Base-by-base conservation (phyloP, 1,140 invertebrate genomes). In the Drosophila serrata region DNA sequence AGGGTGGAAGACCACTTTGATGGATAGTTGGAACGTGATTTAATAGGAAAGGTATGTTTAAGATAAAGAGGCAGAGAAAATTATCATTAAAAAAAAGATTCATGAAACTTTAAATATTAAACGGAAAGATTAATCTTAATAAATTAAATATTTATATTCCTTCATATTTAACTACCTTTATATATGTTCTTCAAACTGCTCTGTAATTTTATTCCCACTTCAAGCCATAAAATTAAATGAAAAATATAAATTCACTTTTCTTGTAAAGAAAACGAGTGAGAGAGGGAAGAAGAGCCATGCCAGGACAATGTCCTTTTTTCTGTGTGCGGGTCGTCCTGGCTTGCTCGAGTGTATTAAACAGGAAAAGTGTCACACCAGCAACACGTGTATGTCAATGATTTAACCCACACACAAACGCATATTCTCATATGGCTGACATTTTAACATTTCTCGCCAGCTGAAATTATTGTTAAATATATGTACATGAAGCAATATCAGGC, bases 281-380 rank as follows among this genome's bases (percentile, higher is more conserved):
- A n/a, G 33, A 39, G 33, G 0, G 15, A 37, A 12, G n/a, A 24
- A 24, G 3, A 24, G 33, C 17, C 0, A 24, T 33, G 27, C 19
- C 43, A 61, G 39, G 46, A 74, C 68, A 74, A 53, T 74, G 51
- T 75, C 51, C 70, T 64, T 65, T 74, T 63, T 60, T 46, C 17
- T 33, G 12, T 33, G 53, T 33, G 12, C 27, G 53, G 17, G 6
- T 40, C 29, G 7, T 45, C 37, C 39, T 53, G 69, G n/a, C 35
- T 22, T 29, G 68, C 3, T 55, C n/a, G 24, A 59, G 73, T 76
- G 74, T 68, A 68, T 77, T 76, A 77, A 77, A 45, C 69, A 61
- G 46, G 57, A 74, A 74, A 68, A 77, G 73, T 77, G 74, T 77
- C 74, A 77, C 48, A 24, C 42, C 74, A 76, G 73, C 74, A 76